Conservation (phyloP, 2,113 vertebrate species). For the Elanoides forficatus region DNA sequence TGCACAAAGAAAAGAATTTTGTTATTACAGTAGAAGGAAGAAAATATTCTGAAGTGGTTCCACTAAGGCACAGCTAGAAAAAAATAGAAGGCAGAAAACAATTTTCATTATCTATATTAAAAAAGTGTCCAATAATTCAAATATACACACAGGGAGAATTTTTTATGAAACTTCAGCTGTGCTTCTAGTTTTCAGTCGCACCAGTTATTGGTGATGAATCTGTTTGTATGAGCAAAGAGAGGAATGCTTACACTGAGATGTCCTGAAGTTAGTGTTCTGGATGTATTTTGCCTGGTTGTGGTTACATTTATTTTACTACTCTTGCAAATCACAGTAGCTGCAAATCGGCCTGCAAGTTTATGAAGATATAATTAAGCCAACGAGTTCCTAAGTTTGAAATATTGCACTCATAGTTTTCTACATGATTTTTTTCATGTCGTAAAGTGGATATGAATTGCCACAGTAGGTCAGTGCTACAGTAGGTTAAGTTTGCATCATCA, state of each 20-base stretch:
- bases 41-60: not conserved
- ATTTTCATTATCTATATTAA: not conserved
- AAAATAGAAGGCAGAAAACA: not conserved
- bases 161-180: not conserved
- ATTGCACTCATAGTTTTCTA: not conserved
- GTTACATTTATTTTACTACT: not conserved
- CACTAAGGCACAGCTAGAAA: not conserved
- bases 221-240: not conserved
- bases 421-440: not conserved
- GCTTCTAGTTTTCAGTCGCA: not conserved
- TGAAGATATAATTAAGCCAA: not conserved
- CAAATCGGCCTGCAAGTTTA: not conserved
- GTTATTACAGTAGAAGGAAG: not conserved
- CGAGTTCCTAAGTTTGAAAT: not conserved
- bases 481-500: not conserved
- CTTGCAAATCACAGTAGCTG: not conserved
- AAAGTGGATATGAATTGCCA: not conserved
- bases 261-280: not conserved
- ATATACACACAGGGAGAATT: fast-evolving
- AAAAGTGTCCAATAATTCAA: not conserved
- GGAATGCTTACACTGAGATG: not conserved
- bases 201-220: not conserved
- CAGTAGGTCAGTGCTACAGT: not conserved
- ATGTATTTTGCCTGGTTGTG: not conserved
- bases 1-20: not conserved